Conservation (phyloP, 2,888 invertebrate genomes). For the Mantis religiosa region DNA sequence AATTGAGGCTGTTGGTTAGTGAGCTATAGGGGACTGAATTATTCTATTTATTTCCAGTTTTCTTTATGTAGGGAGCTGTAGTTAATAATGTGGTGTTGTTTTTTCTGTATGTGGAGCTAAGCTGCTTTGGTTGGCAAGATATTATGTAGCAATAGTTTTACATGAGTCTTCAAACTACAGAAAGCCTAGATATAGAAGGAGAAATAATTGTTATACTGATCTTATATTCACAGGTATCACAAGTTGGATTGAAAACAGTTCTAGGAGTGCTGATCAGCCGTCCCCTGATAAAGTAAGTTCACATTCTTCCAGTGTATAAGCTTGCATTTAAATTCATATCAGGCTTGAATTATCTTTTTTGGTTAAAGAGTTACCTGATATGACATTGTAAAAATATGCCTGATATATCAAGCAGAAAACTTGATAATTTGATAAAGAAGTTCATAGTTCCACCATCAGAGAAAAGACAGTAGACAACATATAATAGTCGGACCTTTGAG, state of each 20-base stretch:
- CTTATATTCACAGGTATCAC: slow-evolving; percentile 41
- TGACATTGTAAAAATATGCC: too few relatives aligned
- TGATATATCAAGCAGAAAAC: too few relatives aligned
- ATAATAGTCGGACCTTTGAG: too few relatives aligned
- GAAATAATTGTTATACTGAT: neutral
- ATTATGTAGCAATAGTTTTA: neutral
- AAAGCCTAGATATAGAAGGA: neutral
- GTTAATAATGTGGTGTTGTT: neutral
- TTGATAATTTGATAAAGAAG: too few relatives aligned
- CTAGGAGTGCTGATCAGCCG: slow-evolving; percentile 11
- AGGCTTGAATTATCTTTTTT: too few relatives aligned
- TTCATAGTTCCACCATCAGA: too few relatives aligned
- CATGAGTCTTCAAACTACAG: neutral
- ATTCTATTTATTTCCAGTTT: neutral
- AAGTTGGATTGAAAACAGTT: slow-evolving; percentile 42
- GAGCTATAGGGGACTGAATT: neutral
- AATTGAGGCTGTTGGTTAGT: neutral
- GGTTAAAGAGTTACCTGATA: too few relatives aligned
- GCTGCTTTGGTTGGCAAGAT: neutral
- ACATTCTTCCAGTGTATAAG: neutral
- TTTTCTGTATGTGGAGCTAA: neutral
- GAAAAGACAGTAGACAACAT: too few relatives aligned
- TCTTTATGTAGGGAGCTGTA: neutral
- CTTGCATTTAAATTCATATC: neutral
- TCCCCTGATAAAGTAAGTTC: slow-evolving; percentile 18